These are phyloP conservation scores for Gouania willdenowi DNA, from an alignment of 2,797 vertebrate species.

Conservation along the genomic window DNA sequence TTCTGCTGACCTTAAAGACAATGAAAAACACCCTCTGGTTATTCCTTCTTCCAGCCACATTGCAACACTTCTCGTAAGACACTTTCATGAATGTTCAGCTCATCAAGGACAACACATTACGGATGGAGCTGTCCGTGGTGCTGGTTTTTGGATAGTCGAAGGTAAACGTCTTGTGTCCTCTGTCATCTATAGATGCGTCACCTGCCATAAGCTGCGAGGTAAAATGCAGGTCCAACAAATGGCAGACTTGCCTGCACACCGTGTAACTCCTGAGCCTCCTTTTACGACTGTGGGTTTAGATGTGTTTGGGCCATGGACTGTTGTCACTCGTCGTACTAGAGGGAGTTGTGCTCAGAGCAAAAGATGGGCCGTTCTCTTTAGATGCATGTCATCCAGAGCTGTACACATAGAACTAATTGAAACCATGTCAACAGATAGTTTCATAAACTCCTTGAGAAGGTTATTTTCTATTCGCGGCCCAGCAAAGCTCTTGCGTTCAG, in stretches of 20 bases:
- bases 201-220: background rate
- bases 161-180: conserved; percentile 3
- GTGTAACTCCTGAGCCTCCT: too few species aligned
- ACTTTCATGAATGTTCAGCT: conserved; percentile 8
- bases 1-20: background rate
- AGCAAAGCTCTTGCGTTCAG: background rate
- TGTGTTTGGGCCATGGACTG: too few species aligned
- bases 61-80: background rate
- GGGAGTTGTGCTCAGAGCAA: too few species aligned
- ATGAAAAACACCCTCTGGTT: conserved; percentile 10
- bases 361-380: background rate
- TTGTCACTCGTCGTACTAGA: background rate
- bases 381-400: too few species aligned
- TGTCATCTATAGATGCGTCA: conserved; percentile 8
- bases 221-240: too few species aligned
- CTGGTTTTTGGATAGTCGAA: conserved; percentile 7
- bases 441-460: background rate
- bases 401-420: background rate
- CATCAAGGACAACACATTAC: conserved; percentile 4
- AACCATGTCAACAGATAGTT: background rate
- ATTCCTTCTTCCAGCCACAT: background rate
- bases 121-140: background rate
- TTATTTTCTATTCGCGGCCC: background rate
- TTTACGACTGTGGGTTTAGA: too few species aligned
- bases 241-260: too few species aligned